Evolutionary conservation across 2,888 invertebrate species (phyloP).

Genomic region (Phyto melanocephala): DNA sequence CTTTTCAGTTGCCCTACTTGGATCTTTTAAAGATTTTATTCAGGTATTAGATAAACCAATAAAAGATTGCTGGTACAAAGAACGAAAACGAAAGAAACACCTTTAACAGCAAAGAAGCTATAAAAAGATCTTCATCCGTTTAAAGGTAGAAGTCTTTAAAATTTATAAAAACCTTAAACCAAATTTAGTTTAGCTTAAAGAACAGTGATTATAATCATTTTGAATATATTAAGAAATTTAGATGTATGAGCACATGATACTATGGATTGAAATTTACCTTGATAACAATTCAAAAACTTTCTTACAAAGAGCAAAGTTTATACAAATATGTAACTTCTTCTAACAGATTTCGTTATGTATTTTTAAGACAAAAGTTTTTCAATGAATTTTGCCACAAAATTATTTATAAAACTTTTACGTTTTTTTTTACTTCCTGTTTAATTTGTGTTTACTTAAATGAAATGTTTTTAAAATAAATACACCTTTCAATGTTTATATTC

Average conservation of each 20-base stretch:
- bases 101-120: not conserved
- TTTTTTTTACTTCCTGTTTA: not conserved
- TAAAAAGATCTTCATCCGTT: not conserved
- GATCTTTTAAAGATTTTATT: slow-evolving; percentile 34
- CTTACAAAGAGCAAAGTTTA: not conserved
- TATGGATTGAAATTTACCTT: not conserved
- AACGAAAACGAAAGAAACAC: not conserved
- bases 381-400: not conserved
- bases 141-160: not conserved
- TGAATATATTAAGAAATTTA: not conserved
- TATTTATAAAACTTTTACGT: not conserved
- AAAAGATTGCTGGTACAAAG: slow-evolving; percentile 29
- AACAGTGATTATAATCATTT: not conserved
- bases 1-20: not conserved
- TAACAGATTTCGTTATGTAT: not conserved
- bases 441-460: not conserved
- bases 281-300: not conserved
- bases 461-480: not conserved
- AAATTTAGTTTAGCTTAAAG: slow-evolving; percentile 26
- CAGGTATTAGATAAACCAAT: slow-evolving; percentile 54
- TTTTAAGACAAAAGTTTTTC: not conserved
- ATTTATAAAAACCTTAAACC: slow-evolving; percentile 9
- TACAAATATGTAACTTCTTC: not conserved
- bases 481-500: too few species aligned
- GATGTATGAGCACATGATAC: too few species aligned